Conservation (phyloP, 2,888 invertebrate species). For the Orchestes rusci region DNA sequence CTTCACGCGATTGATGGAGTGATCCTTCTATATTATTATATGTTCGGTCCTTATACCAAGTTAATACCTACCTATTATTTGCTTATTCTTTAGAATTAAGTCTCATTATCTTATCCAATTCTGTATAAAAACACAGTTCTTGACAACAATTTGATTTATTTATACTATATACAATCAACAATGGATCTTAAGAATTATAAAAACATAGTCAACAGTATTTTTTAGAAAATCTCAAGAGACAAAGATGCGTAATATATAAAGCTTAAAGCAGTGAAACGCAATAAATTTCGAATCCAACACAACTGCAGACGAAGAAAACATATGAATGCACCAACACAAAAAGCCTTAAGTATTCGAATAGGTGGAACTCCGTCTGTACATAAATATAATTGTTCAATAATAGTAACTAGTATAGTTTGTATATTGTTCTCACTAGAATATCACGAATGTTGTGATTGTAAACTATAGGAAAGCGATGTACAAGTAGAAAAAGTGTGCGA, state of each 20-base stretch:
- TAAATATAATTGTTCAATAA: slow-evolving; percentile 11
- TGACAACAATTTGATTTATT: slow-evolving; percentile 21
- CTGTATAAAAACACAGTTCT: neutral
- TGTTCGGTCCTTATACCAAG: no score
- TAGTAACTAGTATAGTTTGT: slow-evolving; percentile 7
- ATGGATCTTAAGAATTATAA: slow-evolving; percentile 13
- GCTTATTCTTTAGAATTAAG: no score
- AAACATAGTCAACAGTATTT: no score
- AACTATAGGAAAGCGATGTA: slow-evolving; percentile 17
- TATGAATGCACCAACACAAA: no score
- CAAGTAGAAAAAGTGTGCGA: slow-evolving; percentile 11
- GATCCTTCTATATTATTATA: no score
- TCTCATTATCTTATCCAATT: no score
- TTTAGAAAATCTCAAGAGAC: neutral
- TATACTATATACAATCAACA: slow-evolving; percentile 22
- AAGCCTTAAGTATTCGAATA: no score
- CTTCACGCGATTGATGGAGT: no score
- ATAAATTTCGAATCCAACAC: no score
- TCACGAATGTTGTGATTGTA: slow-evolving; percentile 20
- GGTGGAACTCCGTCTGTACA: no score
- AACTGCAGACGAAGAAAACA: no score
- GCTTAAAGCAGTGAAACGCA: neutral
- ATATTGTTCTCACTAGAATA: slow-evolving; percentile 19
- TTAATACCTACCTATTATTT: no score
- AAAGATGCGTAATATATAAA: slow-evolving; percentile 1